Evolutionary conservation across 2,113 vertebrate genomes (phyloP), one percentile per base, ranked within the genome.

Genomic region (Clarias batrachus): DNA sequence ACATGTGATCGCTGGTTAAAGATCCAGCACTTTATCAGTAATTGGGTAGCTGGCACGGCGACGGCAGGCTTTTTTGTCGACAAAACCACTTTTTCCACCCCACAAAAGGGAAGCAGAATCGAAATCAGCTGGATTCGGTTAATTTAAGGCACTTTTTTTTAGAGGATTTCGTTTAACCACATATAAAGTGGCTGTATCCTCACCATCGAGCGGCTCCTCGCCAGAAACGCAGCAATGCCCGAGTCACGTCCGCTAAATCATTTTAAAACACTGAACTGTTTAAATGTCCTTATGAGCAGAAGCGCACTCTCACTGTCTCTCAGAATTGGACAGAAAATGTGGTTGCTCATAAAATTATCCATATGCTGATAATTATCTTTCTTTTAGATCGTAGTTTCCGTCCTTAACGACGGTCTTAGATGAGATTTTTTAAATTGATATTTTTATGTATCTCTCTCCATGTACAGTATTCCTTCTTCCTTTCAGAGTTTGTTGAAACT

Each of bases 151-250:
- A 93, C 94, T 95, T 93, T 78, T 93, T 92, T 48, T 8, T 1
- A 48, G 48, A 0, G 88, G 88, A 93, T 95, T 94, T 27, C 94
- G 94, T 94, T 93, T 92, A 94, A 94, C 94, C 93, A 90, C 92
- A 62, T 93, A 92, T 95, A 95, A 94, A 95, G 95, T 94, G 95
- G 91, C 94, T 93, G 94, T 94, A 96, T 95, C 95, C 95, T 96
- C 94, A 91, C 68, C 85, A 95, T 91, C 93, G 91, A 56, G 93
- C 90, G 94, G 92, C 89, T 94, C 70, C 94, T 92, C 95, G 94
- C 94, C 95, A 94, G 70, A 94, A 95, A 95, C 87, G 93, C 94
- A 92, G 94, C 71, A 94, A 90, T 93, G 92, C 94, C 93, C 94
- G 94, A 93, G 93, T 92, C 95, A 89, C 90, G 92, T 90, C 93